Evolutionary conservation across 2,888 invertebrate species (phyloP).

Genomic region (Priocnemis perturbator): DNA sequence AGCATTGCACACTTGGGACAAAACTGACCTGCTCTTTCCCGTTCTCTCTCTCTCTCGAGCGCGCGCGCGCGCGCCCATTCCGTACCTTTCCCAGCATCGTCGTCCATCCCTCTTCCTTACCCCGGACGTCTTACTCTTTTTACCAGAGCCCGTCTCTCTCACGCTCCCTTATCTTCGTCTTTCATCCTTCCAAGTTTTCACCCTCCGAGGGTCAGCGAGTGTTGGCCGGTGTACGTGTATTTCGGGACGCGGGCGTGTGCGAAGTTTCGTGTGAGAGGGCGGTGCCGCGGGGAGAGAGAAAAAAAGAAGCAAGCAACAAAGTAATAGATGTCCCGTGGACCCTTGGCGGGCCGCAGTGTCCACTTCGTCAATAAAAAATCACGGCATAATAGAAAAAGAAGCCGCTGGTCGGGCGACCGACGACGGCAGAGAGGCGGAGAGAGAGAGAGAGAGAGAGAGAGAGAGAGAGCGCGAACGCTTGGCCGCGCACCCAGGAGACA

Average conservation of each 20-base stretch:
- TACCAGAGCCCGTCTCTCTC: no score
- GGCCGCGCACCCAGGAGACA: neutral
- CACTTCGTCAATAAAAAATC: constrained; percentile 75
- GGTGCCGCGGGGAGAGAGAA: constrained; percentile 4
- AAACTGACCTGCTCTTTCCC: constrained; percentile 64
- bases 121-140: constrained; percentile 14
- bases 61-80: constrained; percentile 35
- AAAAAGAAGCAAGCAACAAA: constrained; percentile 68
- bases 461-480: neutral
- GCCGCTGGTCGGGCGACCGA: no score
- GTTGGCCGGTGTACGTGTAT: no score
- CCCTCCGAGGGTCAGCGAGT: constrained; percentile 48
- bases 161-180: constrained; percentile 38
- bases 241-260: constrained; percentile 9
- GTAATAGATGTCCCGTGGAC: constrained; percentile 72
- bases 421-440: no score
- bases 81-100: constrained; percentile 28
- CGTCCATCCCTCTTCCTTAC: constrained; percentile 19
- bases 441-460: neutral
- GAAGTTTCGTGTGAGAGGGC: constrained; percentile 7
- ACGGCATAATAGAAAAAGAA: constrained; percentile 71
- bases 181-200: constrained; percentile 49
- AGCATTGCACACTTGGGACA: constrained; percentile 74
- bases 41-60: no score
- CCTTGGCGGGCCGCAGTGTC: constrained; percentile 62